Conservation (phyloP, 2,113 vertebrate genomes). For the Callithrix jacchus region DNA sequence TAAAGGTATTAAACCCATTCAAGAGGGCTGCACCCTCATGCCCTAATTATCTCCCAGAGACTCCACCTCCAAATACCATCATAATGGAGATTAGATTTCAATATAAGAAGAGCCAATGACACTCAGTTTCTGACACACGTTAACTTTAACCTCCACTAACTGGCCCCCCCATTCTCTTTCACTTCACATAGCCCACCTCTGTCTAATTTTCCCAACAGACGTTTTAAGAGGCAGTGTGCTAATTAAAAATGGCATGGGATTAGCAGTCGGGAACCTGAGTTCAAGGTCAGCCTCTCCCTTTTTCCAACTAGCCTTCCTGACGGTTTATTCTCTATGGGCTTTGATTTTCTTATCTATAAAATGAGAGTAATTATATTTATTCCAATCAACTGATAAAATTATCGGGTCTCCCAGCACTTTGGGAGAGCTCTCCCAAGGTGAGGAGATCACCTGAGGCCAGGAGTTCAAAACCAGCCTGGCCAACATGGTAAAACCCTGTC, state of each 20-base stretch:
- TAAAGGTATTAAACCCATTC: background rate
- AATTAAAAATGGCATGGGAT: background rate
- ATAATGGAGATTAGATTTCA: background rate
- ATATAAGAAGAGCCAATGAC: no score
- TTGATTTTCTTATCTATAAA: conserved; percentile 21
- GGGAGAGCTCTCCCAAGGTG: no score
- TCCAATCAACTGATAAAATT: background rate
- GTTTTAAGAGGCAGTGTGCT: background rate
- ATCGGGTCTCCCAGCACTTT: background rate
- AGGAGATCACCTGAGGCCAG: background rate
- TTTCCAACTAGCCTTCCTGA: background rate
- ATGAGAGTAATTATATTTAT: background rate
- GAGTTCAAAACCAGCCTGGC: no score
- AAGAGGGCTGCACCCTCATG: background rate
- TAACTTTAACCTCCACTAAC: background rate
- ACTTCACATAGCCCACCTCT: background rate
- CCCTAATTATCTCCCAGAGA: background rate
- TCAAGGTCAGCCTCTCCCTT: conserved; percentile 21
- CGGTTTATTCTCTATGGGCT: background rate
- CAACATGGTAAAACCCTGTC: no score
- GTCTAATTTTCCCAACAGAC: conserved; percentile 4
- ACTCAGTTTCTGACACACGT: background rate
- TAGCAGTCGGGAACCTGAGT: background rate
- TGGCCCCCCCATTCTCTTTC: background rate
- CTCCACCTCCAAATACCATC: background rate